phyloP scores from a whole-genome alignment of 1,140 invertebrate genomes.

The Bombus balteatus region DNA sequence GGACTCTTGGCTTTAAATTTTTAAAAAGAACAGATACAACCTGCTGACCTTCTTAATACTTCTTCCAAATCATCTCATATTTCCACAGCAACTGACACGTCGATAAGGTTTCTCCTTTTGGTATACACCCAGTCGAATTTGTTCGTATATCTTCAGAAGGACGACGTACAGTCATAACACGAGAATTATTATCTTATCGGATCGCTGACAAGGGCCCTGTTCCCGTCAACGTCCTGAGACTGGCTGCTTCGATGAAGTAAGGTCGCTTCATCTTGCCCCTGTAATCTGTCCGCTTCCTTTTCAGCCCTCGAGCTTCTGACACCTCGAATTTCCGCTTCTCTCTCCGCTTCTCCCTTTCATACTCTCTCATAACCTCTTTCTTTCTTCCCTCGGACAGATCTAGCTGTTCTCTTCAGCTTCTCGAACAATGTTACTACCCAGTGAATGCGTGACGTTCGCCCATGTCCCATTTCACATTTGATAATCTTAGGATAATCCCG shows the following conservation, averaged over 20 bases:
- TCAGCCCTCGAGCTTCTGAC: neutral
- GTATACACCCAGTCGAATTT: neutral
- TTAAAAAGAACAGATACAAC: neutral
- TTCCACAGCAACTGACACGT: neutral
- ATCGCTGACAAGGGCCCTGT: conserved; percentile 1
- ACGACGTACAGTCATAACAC: neutral
- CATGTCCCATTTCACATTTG: conserved; percentile 29
- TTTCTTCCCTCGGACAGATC: neutral
- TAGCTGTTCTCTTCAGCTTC: neutral
- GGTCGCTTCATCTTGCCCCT: conserved; percentile 4
- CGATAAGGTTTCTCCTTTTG: neutral
- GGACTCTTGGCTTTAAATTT: neutral
- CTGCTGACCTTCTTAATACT: neutral
- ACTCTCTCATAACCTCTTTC: neutral
- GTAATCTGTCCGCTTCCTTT: conserved; percentile 33
- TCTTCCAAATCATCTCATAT: no score
- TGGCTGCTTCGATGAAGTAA: conserved; percentile 11
- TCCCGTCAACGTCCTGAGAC: neutral
- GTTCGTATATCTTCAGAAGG: neutral
- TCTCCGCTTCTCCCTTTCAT: neutral
- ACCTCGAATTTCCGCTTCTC: conserved; percentile 36
- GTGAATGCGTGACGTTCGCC: conserved; percentile 19
- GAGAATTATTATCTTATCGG: conserved; percentile 40
- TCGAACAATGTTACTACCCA: conserved; percentile 27
- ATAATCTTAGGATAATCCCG: conserved; percentile 39